Evolutionary conservation across 2,888 invertebrate genomes (phyloP).

Genomic region (Acrobasis suavella): DNA sequence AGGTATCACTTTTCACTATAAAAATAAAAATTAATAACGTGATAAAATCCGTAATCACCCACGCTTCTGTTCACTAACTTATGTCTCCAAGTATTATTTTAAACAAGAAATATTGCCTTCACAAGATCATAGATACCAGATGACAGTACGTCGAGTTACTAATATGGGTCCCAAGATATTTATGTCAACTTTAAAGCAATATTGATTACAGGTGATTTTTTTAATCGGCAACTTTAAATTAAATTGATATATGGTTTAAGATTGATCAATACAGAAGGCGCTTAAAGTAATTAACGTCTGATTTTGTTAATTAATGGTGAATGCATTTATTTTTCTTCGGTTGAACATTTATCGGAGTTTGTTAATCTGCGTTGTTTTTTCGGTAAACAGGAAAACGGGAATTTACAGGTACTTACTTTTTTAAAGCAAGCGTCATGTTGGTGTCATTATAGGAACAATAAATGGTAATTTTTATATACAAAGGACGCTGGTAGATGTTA

Average conservation of each 20-base stretch:
- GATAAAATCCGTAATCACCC: slow-evolving; percentile 34
- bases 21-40: slow-evolving; percentile 34
- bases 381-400: too few relatives aligned
- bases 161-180: slow-evolving; percentile 62
- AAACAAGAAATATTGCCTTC: slow-evolving; percentile 41
- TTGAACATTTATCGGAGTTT: slow-evolving; percentile 15
- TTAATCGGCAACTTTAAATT: slow-evolving; percentile 53
- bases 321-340: slow-evolving; percentile 26
- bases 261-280: slow-evolving; percentile 52
- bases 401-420: too few relatives aligned
- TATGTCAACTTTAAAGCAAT: slow-evolving; percentile 53
- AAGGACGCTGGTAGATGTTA: too few relatives aligned
- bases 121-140: slow-evolving; percentile 41
- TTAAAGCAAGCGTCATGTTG: too few relatives aligned
- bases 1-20: slow-evolving; percentile 33
- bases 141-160: slow-evolving; percentile 58
- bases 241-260: slow-evolving; percentile 53
- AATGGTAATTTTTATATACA: too few relatives aligned
- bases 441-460: too few relatives aligned
- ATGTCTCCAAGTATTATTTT: slow-evolving; percentile 28
- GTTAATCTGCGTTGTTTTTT: not conserved
- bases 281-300: slow-evolving; percentile 47
- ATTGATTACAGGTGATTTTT: slow-evolving; percentile 64
- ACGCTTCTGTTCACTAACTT: slow-evolving; percentile 35
- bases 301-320: slow-evolving; percentile 37